Evolutionary conservation across 2,797 vertebrate species (phyloP).

Genomic region (Neosalanx taihuensis): DNA sequence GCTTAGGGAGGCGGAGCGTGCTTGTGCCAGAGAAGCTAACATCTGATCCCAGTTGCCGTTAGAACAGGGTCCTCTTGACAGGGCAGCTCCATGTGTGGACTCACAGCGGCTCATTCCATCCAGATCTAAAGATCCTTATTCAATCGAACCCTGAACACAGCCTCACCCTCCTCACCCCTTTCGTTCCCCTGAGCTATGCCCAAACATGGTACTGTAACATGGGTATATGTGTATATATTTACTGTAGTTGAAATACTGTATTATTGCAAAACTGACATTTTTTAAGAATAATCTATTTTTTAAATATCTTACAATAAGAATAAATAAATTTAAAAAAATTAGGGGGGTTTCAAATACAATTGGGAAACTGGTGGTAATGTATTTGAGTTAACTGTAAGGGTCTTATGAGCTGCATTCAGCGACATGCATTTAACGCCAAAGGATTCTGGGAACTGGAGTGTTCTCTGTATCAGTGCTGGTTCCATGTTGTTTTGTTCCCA

Average conservation of each 20-base stretch:
- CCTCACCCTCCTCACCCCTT: no score
- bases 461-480: conserved; percentile 53
- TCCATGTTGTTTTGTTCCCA: conserved; percentile 57
- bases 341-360: conserved; percentile 53
- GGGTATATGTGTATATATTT: conserved; percentile 51
- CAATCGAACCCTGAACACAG: conserved; percentile 2
- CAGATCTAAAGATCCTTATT: neutral
- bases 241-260: conserved; percentile 47
- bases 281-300: conserved; percentile 63
- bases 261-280: conserved; percentile 54
- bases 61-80: neutral
- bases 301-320: conserved; percentile 75
- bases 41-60: neutral
- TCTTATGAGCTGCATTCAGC: conserved; percentile 66
- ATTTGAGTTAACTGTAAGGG: conserved; percentile 64
- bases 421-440: conserved; percentile 78
- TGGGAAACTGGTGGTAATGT: conserved; percentile 51
- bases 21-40: neutral
- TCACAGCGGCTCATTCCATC: neutral
- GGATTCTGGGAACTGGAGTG: conserved; percentile 50
- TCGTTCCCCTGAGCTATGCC: conserved; percentile 16
- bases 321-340: conserved; percentile 63
- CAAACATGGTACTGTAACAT: conserved; percentile 32
- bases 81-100: neutral
- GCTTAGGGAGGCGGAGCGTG: neutral